Evolutionary conservation across 1,140 invertebrate species (phyloP).

Genomic region (Campoletis sonorensis): DNA sequence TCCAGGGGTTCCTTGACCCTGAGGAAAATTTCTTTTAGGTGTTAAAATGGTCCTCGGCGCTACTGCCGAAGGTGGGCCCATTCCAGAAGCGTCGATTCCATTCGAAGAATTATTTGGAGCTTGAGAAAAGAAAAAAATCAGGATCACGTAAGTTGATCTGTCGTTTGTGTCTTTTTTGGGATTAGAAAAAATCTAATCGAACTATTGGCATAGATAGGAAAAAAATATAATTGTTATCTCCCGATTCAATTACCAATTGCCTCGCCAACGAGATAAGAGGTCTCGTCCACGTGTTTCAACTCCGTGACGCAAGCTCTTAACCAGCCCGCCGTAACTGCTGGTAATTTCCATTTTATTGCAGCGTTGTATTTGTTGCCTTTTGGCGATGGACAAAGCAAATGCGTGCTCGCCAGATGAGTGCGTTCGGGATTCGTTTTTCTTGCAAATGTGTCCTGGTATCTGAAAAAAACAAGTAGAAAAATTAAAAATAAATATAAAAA

Average conservation of each 20-base stretch:
- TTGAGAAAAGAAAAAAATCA: constrained; percentile 25
- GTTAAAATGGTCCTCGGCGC: constrained; percentile 53
- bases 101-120: constrained; percentile 53
- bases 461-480: constrained; percentile 50
- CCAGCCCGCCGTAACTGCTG: constrained; percentile 87
- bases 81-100: not conserved
- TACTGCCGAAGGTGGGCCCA: constrained; percentile 18
- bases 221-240: not conserved
- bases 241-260: constrained; percentile 64
- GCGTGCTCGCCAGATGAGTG: constrained; percentile 78
- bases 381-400: constrained; percentile 85
- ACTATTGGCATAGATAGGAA: not conserved
- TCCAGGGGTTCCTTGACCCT: constrained; percentile 47
- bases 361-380: constrained; percentile 89
- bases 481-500: too few relatives aligned
- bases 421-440: constrained; percentile 76
- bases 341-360: constrained; percentile 90
- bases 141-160: not conserved
- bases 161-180: too few relatives aligned
- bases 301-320: constrained; percentile 82
- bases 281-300: constrained; percentile 78
- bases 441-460: constrained; percentile 81
- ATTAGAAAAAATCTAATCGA: too few relatives aligned
- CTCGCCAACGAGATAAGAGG: constrained; percentile 80
- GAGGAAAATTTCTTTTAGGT: constrained; percentile 56